A percentile compares a stretch with the other conserved stretches of the same genome.
Conservation (phyloP, 2,888 invertebrate genomes). For the Netelia virgata region DNA sequence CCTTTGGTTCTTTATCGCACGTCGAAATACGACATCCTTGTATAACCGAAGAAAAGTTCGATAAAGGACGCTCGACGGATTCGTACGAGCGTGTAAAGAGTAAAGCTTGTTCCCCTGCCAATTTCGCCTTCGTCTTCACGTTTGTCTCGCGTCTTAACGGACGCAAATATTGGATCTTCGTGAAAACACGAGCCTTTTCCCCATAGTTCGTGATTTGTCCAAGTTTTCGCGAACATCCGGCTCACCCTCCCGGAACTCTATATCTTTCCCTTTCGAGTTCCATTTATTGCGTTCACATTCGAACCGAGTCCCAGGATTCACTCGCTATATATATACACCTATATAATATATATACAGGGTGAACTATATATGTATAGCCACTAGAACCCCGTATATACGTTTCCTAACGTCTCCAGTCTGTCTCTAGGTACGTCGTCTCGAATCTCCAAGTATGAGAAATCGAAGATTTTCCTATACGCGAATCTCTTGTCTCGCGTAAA, state of each 20-base stretch:
- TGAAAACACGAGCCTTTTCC: conserved; percentile 44
- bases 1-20: not conserved
- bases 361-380: too few species aligned
- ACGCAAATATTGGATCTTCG: conserved; percentile 60
- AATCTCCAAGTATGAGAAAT: conserved; percentile 36
- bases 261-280: conserved; percentile 8
- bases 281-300: conserved; percentile 53
- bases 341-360: too few species aligned
- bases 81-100: conserved; percentile 11
- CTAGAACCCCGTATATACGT: too few species aligned
- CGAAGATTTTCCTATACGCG: conserved; percentile 29
- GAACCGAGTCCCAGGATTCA: conserved; percentile 62
- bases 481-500: conserved; percentile 3
- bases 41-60: conserved; percentile 8
- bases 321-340: conserved; percentile 6
- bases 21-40: not conserved
- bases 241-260: conserved; percentile 28
- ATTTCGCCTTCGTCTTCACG: conserved; percentile 2
- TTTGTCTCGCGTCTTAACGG: conserved; percentile 49
- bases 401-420: not conserved
- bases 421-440: not conserved
- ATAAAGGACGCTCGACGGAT: conserved; percentile 22
- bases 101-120: conserved; percentile 34
- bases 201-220: conserved; percentile 67
- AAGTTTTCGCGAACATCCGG: conserved; percentile 63